A percentile compares a stretch with the other conserved stretches of the same genome.
Conservation (phyloP, 2,888 invertebrate species). For the Pyralis farinalis region DNA sequence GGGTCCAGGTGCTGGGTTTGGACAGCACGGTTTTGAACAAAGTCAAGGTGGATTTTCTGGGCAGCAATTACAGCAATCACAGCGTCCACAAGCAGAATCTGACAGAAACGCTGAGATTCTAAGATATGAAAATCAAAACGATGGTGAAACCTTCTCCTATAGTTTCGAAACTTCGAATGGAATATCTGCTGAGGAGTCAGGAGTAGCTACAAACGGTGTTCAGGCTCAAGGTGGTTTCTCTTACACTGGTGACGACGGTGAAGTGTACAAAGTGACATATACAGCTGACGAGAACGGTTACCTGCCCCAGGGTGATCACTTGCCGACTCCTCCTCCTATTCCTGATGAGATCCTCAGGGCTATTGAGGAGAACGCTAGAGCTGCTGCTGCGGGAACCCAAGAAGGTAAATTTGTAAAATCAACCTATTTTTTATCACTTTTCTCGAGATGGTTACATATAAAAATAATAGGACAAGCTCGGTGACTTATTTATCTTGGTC, state of each 20-base stretch:
- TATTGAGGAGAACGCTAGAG: constrained; percentile 62
- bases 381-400: constrained; percentile 69
- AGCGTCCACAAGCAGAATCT: constrained; percentile 56
- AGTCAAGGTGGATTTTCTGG: constrained; percentile 23
- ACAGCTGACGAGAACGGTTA: constrained; percentile 74
- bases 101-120: constrained; percentile 62
- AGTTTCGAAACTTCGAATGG: constrained; percentile 72
- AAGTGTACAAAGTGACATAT: constrained; percentile 57
- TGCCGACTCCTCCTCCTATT: constrained; percentile 70
- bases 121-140: constrained; percentile 60
- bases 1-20: constrained; percentile 4
- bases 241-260: constrained; percentile 70
- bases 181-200: constrained; percentile 67
- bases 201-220: constrained; percentile 66
- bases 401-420: constrained; percentile 53
- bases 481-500: too few species aligned
- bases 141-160: constrained; percentile 62
- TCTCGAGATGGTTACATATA: too few species aligned
- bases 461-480: too few species aligned
- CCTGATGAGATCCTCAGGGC: constrained; percentile 68
- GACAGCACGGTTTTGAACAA: constrained; percentile 20
- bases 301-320: constrained; percentile 61
- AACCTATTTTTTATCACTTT: too few species aligned
- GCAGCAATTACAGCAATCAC: constrained; percentile 50
- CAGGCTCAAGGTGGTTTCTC: constrained; percentile 65